Evolutionary conservation across 2,888 invertebrate genomes (phyloP), one percentile per base, ranked within the genome.

Genomic region (Eupithecia dodoneata): DNA sequence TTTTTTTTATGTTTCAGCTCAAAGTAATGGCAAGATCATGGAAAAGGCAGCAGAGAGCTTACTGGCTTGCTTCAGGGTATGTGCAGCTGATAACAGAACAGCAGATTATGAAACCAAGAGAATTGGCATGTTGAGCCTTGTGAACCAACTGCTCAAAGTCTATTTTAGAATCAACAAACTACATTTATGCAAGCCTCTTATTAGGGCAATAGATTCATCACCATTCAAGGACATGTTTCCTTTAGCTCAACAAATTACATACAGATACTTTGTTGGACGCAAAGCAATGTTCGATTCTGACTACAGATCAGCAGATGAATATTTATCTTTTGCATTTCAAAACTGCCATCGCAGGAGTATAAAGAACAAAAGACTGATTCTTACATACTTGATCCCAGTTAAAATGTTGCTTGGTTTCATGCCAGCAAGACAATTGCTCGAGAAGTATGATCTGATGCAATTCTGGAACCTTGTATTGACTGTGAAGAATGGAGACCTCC

Each of bases 201-300:
- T 99, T 83, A 96, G 99, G 83, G 99, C 99, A 0, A 99, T 99
- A 81, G 99, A 99, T 86, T 98, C 98, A 18, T 97, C 98, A 18
- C 97, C 97, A 0, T 97, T 98, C 81, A 98, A 98, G 91, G 98
- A 99, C 76, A 96, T 97, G 79, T 99, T 99, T 91, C 97, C 98
- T 1, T 92, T 99, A 78, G 97, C 98, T 12, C 99, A 99, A 89
- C 97, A 98, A 88, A 98, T 99, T 75, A 99, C 99, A 0, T 99
- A 99, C 92, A 98, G 98, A 88, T 99, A 99, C 92, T 99, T 99
- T 93, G 98, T 99, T 30, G 99, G 99, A 0, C 96, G 99, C 49
- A 99, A 99, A 90, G 98, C 99, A 3, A 99, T 99, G 98, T 99
- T 99, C 90, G 99, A 99, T 92, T 99, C 99, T 75, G 98, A 99